phyloP scores from a whole-genome alignment of 2,113 vertebrate genomes.

The Brachypodius melanocephalos region DNA sequence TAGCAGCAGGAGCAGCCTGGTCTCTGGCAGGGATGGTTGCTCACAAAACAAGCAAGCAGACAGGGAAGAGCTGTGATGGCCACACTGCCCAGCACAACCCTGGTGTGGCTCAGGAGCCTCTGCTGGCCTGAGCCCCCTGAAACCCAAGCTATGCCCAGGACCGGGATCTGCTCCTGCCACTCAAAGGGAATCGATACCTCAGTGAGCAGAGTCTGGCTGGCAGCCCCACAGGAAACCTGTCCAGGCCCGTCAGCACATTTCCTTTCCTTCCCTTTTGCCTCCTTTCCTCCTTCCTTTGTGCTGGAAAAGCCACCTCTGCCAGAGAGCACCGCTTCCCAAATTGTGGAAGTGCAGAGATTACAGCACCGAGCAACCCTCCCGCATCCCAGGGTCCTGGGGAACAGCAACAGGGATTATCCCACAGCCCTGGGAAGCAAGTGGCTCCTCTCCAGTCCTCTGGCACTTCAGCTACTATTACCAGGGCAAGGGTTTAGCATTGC shows the following conservation, averaged over 20 bases:
- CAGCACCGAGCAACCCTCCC: neutral
- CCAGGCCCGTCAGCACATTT: neutral
- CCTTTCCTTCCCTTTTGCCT: neutral
- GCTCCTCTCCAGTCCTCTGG: neutral
- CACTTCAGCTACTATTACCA: slow-evolving; percentile 11
- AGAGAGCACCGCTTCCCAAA: neutral
- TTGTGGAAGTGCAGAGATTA: accelerated
- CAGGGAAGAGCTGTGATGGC: neutral
- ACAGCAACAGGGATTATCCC: neutral
- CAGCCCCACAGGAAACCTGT: slow-evolving; percentile 4
- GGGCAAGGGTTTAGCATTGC: slow-evolving; percentile 44
- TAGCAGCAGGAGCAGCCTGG: neutral
- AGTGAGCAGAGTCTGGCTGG: neutral
- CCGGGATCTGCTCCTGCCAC: slow-evolving; percentile 52
- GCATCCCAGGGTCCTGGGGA: neutral
- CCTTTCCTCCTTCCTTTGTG: neutral
- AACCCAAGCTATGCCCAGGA: slow-evolving; percentile 13
- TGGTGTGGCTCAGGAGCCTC: neutral
- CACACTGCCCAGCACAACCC: neutral
- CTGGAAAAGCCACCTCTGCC: neutral
- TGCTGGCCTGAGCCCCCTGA: neutral
- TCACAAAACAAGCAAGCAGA: neutral
- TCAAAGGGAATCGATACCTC: slow-evolving; percentile 21
- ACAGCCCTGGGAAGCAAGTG: neutral
- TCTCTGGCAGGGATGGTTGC: neutral